Conservation (phyloP, 2,797 vertebrate genomes). For the Eutrigla gurnardus region DNA sequence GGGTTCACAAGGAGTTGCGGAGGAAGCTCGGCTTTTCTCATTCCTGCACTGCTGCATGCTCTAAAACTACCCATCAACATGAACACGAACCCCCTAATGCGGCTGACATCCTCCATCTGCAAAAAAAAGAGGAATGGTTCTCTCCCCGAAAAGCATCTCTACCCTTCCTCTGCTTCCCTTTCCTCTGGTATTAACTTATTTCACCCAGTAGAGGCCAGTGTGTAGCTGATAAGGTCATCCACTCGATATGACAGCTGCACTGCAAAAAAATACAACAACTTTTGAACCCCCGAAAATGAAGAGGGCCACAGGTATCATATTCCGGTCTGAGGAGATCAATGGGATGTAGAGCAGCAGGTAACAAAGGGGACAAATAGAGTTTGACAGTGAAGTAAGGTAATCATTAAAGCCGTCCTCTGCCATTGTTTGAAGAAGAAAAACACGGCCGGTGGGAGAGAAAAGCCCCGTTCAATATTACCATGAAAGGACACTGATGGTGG, state of each 20-base stretch:
- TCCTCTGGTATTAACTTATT: slow-evolving; percentile 45
- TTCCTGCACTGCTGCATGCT: slow-evolving; percentile 20
- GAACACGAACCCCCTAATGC: slow-evolving; percentile 36
- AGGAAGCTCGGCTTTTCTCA: slow-evolving; percentile 26
- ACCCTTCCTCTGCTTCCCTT: slow-evolving; percentile 3
- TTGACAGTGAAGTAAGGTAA: slow-evolving; percentile 38
- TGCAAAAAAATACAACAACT: slow-evolving; percentile 2
- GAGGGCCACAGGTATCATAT: slow-evolving; percentile 26
- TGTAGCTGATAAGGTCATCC: slow-evolving; percentile 63
- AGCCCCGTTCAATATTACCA: slow-evolving; percentile 47
- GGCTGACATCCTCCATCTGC: slow-evolving; percentile 52
- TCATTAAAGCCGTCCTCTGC: slow-evolving; percentile 23
- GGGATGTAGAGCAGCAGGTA: slow-evolving; percentile 35
- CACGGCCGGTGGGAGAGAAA: slow-evolving; percentile 15
- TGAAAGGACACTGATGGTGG: slow-evolving; percentile 51
- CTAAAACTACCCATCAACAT: slow-evolving; percentile 45
- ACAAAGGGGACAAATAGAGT: slow-evolving; percentile 37
- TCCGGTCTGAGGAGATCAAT: slow-evolving; percentile 52
- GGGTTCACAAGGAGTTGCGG: slow-evolving; percentile 20
- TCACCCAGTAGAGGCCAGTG: slow-evolving; percentile 74
- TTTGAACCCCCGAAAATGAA: slow-evolving; percentile 38
- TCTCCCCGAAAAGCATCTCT: slow-evolving; percentile 29
- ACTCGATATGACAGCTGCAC: slow-evolving; percentile 32
- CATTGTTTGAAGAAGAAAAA: slow-evolving; percentile 44
- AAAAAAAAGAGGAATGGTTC: slow-evolving; percentile 27